Percentiles rank a stretch among this genome's conserved stretches.
Evolutionary conservation across 2,797 vertebrate genomes (phyloP).

Genomic region (Fringilla coelebs): DNA sequence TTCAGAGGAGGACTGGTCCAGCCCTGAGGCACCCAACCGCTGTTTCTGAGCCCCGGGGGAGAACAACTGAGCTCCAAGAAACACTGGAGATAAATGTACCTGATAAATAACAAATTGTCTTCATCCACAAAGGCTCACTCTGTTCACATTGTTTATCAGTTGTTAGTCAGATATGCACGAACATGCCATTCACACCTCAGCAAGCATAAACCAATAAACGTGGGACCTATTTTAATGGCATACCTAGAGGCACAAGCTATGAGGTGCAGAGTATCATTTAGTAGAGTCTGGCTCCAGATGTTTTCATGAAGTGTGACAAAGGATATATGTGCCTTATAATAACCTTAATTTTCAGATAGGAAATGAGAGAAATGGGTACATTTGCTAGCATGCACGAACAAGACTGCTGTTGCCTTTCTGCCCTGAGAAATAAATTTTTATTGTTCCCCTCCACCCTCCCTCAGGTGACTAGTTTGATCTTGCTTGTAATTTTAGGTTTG

Average conservation of each 20-base stretch:
- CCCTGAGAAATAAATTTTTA: not conserved
- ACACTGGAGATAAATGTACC: not conserved
- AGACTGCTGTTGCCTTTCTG: conserved; percentile 8
- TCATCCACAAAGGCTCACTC: not conserved
- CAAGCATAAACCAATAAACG: not conserved
- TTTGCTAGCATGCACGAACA: conserved; percentile 6
- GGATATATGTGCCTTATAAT: not conserved
- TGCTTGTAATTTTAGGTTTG: conserved; percentile 18
- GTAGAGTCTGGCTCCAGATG: not conserved
- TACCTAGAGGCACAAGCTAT: not conserved
- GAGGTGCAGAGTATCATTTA: not conserved
- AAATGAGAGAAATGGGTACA: not conserved
- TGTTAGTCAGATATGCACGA: not conserved
- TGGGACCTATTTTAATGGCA: not conserved
- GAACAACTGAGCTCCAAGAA: not conserved
- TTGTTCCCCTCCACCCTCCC: not conserved
- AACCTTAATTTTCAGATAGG: conserved; percentile 36
- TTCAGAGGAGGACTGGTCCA: not conserved
- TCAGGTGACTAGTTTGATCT: conserved; percentile 47
- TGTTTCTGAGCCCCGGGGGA: not conserved
- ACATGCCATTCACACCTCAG: not conserved
- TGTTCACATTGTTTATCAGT: conserved; percentile 12
- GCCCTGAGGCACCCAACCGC: not conserved
- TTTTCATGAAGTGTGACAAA: not conserved
- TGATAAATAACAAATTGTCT: conserved; percentile 33